A percentile compares a stretch with the other conserved stretches of the same genome.
phyloP scores from a whole-genome alignment of 1,140 invertebrate species.

The Bursaphelenchus mucronatus region DNA sequence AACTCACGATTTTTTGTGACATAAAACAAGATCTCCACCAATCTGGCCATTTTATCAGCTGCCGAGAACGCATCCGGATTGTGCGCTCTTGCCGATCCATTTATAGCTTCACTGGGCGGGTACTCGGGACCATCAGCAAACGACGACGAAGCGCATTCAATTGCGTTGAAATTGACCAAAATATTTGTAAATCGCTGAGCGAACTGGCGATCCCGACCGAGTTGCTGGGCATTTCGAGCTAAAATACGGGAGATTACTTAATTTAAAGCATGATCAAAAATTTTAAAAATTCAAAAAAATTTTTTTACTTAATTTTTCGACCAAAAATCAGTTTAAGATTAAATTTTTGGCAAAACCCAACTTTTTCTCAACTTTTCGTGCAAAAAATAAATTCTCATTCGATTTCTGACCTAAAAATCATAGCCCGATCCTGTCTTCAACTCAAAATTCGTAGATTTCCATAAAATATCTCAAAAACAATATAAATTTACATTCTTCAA shows the following conservation, averaged over 20 bases:
- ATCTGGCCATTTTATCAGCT: slow-evolving; percentile 35
- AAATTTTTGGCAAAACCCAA: no score
- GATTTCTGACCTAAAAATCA: no score
- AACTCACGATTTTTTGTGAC: slow-evolving; percentile 48
- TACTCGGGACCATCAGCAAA: slow-evolving; percentile 10
- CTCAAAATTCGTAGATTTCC: no score
- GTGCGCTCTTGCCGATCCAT: not conserved
- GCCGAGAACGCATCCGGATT: slow-evolving; percentile 20
- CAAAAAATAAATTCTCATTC: no score
- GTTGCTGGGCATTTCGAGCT: slow-evolving; percentile 42
- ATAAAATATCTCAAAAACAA: no score
- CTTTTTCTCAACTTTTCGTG: no score
- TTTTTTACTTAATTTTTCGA: not conserved
- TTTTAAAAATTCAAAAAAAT: not conserved
- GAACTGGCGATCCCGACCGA: slow-evolving; percentile 36
- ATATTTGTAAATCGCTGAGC: slow-evolving; percentile 28
- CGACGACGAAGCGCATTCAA: slow-evolving; percentile 15
- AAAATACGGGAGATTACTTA: slow-evolving; percentile 13
- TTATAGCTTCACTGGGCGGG: not conserved
- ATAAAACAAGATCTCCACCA: slow-evolving; percentile 47
- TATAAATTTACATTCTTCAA: no score
- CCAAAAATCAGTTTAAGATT: no score
- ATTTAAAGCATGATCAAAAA: not conserved
- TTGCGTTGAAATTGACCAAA: slow-evolving; percentile 21
- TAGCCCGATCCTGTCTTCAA: no score